Evolutionary conservation across 2,113 vertebrate species (phyloP).

Genomic region (Lagopus muta): DNA sequence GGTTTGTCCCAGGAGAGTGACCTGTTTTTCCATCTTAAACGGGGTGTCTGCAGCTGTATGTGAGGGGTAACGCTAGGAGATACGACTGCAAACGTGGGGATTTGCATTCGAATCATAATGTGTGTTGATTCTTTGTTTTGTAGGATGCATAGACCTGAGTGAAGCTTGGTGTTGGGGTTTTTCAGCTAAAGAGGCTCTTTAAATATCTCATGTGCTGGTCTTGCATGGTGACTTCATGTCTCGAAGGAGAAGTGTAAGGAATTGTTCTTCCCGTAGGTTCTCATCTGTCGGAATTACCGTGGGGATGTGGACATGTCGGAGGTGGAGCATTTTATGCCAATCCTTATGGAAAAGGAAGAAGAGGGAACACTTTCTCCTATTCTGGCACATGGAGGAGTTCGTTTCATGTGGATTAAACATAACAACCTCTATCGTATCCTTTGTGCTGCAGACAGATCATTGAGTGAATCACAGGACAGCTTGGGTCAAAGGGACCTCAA

Average conservation of each 20-base stretch:
- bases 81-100: rapidly evolving
- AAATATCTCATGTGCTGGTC: rapidly evolving
- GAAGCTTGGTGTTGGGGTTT: rapidly evolving
- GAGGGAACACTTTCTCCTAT: slow-evolving; percentile 95
- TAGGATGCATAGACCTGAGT: rapidly evolving
- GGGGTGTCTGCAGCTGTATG: not conserved
- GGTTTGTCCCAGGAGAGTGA: rapidly evolving
- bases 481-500: no score
- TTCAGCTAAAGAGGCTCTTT: not conserved
- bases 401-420: slow-evolving; percentile 99
- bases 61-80: not conserved
- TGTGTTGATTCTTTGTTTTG: rapidly evolving
- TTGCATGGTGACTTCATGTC: rapidly evolving
- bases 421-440: slow-evolving; percentile 99
- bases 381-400: slow-evolving; percentile 93
- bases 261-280: slow-evolving; percentile 77
- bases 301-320: slow-evolving; percentile 99
- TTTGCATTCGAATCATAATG: rapidly evolving
- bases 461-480: no score
- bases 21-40: rapidly evolving
- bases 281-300: slow-evolving; percentile 96
- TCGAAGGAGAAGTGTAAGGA: rapidly evolving
- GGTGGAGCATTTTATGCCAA: slow-evolving; percentile 98
- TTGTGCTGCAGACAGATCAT: rapidly evolving
- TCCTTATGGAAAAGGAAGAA: slow-evolving; percentile 98